Base-by-base conservation (phyloP, 1,140 invertebrate species). In the Pararge aegeria region DNA sequence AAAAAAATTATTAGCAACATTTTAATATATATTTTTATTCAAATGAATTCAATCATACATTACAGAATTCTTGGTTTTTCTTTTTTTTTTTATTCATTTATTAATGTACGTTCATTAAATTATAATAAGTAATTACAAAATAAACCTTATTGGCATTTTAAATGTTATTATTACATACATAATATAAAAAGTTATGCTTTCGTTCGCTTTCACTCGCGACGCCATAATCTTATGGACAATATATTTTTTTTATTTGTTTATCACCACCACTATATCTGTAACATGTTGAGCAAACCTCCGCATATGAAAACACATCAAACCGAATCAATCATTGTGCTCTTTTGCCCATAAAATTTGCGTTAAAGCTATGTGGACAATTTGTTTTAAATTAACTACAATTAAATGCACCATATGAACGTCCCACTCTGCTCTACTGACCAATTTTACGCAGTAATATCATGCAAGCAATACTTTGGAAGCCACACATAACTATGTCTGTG, bases 1-100 rank as follows among this genome's bases (percentile, higher is more conserved):
- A 72, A 74, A 87, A 83, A 79, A 78, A 62, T 55, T 66, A 60
- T 87, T 87, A 86, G 83, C 83, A 89, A 89, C 87, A 89, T 89
- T 89, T 89, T 89, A 86, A 89, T 89, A 89, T 87, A 89, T 87
- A 87, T 85, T 87, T 89, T 89, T 87, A 87, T 88, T 87, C 77
- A 89, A 89, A 87, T 87, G 72, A 87, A 87, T 84, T 82, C 72
- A 85, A 87, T 85, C 77, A 81, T 87, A 86, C 81, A 83, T 80
- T 85, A 87, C 76, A 83, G 83, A 84, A 86, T 86, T 84, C 83
- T 85, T 84, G 77, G 73, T 80, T 80, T 83, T 80, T 81, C 7
- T 20, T 46, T n/a, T 42, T 42, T 13, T 1, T n/a, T 42, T 77
- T 78, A 79, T 86, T 76, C 87, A 84, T 46, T 16, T 16, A 42